Evolutionary conservation across 2,888 invertebrate species (phyloP).

Genomic region (Leptopilina drosophilae): DNA sequence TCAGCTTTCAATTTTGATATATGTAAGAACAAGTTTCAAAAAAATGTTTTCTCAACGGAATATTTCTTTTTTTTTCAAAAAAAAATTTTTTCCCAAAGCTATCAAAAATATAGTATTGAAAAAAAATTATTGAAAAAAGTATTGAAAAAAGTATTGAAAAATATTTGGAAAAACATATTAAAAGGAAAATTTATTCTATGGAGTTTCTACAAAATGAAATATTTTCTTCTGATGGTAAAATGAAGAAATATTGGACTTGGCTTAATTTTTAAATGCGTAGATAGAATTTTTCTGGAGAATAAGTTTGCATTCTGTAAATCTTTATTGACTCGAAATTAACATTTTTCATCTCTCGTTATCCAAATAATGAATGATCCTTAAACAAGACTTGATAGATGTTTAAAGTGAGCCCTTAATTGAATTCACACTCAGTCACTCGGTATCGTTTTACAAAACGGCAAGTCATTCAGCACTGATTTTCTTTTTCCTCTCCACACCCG

Average conservation of each 20-base stretch:
- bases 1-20: constrained; percentile 31
- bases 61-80: too few species aligned
- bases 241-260: too few species aligned
- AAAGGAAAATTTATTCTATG: too few species aligned
- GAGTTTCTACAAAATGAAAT: too few species aligned
- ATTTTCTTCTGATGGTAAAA: too few species aligned
- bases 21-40: constrained; percentile 10
- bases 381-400: constrained; percentile 75
- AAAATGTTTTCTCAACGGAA: not conserved
- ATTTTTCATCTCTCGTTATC: constrained; percentile 72
- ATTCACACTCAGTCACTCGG: constrained; percentile 75
- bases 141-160: too few species aligned
- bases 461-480: constrained; percentile 75
- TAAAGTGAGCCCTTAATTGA: constrained; percentile 74
- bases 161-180: too few species aligned
- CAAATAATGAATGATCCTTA: constrained; percentile 72
- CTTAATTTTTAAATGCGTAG: too few species aligned
- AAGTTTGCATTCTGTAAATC: not conserved
- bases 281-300: not conserved
- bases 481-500: constrained; percentile 61
- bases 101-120: too few species aligned
- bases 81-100: not conserved
- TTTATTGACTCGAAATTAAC: constrained; percentile 59
- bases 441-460: constrained; percentile 67
- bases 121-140: too few species aligned